Evolutionary conservation across 2,888 invertebrate genomes (phyloP).

Genomic region (Diplazon laetatorius): DNA sequence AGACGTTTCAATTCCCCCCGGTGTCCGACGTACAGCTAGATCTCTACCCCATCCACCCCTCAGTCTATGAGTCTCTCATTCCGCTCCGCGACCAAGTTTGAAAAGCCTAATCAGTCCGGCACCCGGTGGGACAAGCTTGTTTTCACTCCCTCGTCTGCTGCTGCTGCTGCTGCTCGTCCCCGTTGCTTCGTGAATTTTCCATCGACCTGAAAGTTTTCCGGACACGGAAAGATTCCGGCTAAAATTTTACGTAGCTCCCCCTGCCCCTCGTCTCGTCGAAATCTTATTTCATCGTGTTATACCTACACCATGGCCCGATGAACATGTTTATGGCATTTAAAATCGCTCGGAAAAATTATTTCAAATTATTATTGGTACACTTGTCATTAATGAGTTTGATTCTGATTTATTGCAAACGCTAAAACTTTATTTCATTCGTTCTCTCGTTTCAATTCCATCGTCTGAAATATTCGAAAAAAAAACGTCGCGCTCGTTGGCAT

Average conservation of each 20-base stretch:
- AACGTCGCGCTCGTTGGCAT: neutral
- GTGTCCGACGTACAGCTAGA: conserved; percentile 31
- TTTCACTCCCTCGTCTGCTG: conserved; percentile 24
- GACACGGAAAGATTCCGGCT: neutral
- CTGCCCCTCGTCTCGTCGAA: conserved; percentile 7
- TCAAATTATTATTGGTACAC: no score
- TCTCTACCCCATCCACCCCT: no score
- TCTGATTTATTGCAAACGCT: no score
- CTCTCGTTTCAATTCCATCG: conserved; percentile 35
- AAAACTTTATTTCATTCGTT: no score
- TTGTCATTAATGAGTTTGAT: no score
- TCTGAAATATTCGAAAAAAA: conserved; percentile 32
- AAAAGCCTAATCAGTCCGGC: conserved; percentile 57
- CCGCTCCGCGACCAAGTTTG: conserved; percentile 44
- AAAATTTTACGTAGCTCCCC: no score
- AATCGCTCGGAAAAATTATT: neutral
- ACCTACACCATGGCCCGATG: neutral
- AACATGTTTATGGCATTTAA: neutral
- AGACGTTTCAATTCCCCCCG: conserved; percentile 48
- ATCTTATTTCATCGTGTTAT: neutral
- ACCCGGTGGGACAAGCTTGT: conserved; percentile 39
- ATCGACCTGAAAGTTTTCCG: conserved; percentile 35
- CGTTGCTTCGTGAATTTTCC: conserved; percentile 14
- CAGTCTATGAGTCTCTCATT: conserved; percentile 26
- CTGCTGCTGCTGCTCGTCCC: no score